Evolutionary conservation across 2,797 vertebrate species (phyloP).

Genomic region (Liparis tanakae): DNA sequence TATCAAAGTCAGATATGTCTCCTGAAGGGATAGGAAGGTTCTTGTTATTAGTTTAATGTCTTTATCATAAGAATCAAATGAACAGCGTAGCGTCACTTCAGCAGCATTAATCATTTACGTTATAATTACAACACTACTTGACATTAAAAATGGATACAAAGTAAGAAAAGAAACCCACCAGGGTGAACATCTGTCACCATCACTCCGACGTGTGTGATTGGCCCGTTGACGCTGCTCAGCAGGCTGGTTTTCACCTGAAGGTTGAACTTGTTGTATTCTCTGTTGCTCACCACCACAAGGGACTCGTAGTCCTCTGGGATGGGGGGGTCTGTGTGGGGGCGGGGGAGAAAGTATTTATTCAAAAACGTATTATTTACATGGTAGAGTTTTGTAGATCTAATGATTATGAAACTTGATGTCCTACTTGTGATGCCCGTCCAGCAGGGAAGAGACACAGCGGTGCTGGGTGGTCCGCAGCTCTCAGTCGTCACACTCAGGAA

Average conservation of each 20-base stretch:
- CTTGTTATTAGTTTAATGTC: not conserved
- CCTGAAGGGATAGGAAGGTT: conserved; percentile 30
- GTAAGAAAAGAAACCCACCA: conserved; percentile 51
- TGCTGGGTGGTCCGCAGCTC: conserved; percentile 73
- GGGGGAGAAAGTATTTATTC: not conserved
- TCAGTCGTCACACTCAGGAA: conserved; percentile 44
- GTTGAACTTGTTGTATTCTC: conserved; percentile 38
- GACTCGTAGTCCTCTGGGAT: accelerated
- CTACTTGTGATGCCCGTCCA: conserved; percentile 79
- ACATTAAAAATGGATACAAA: not conserved
- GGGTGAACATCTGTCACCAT: conserved; percentile 37
- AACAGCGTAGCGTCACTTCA: not conserved
- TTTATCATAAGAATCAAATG: conserved; percentile 1
- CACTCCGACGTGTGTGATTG: conserved; percentile 69
- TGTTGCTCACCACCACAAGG: accelerated
- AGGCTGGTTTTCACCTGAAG: conserved; percentile 34
- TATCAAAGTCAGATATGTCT: accelerated
- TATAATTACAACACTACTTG: not conserved
- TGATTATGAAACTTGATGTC: conserved; percentile 1
- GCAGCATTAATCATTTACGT: not conserved
- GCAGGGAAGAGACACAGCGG: accelerated
- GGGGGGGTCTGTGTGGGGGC: conserved; percentile 58
- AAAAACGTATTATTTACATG: not conserved
- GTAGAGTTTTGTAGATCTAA: not conserved
- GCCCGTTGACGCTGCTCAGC: conserved; percentile 60